phyloP scores from a whole-genome alignment of 2,797 vertebrate species.

The Melanotaenia trifasciata region DNA sequence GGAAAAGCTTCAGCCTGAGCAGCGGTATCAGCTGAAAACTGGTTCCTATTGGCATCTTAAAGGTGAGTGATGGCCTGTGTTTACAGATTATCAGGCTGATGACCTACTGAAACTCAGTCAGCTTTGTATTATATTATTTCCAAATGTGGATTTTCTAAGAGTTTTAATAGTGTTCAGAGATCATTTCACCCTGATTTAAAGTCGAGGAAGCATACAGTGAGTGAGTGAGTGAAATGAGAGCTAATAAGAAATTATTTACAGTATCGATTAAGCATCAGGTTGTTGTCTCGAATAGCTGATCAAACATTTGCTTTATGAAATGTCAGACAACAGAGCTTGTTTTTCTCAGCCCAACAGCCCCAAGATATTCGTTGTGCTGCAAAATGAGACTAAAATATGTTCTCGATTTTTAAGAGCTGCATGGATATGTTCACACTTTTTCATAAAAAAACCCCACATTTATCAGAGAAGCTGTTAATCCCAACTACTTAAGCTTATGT shows the following conservation, averaged over 20 bases:
- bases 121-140: constrained; percentile 9
- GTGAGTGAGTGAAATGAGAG: not conserved
- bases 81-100: constrained; percentile 38
- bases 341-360: not conserved
- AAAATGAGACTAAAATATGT: not conserved
- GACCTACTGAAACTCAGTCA: constrained; percentile 29
- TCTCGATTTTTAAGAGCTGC: not conserved
- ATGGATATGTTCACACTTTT: not conserved
- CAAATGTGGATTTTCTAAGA: constrained; percentile 13
- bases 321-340: not conserved
- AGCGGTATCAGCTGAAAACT: constrained; percentile 55
- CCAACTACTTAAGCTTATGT: not conserved
- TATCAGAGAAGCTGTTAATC: not conserved
- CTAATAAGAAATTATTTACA: constrained; percentile 8
- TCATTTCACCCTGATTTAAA: constrained; percentile 13
- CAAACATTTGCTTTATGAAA: constrained; percentile 1
- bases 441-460: not conserved
- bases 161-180: constrained; percentile 3
- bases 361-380: not conserved
- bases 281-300: constrained; percentile 5
- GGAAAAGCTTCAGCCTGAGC: constrained; percentile 29
- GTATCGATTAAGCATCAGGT: constrained; percentile 13
- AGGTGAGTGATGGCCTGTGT: constrained; percentile 51
- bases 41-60: constrained; percentile 48
- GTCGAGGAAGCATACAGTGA: not conserved